Base-by-base conservation (phyloP, 1,140 invertebrate species). In the Drosophila teissieri region DNA sequence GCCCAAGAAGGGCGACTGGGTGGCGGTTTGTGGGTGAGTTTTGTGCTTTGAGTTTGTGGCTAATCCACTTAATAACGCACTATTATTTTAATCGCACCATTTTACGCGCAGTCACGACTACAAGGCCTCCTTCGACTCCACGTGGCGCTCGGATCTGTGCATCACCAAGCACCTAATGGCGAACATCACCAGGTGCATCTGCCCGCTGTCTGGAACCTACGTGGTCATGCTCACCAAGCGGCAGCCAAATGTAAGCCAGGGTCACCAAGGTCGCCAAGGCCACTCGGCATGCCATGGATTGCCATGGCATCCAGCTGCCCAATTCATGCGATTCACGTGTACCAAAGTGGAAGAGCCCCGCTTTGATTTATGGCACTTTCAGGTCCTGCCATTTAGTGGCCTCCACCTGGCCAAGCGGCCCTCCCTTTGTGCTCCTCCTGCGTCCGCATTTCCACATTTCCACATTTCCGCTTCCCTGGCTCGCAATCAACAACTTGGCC, bases 201-300 rank as follows among this genome's bases (percentile, higher is more conserved):
- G 95, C 67, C 93, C 94, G 3, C 92, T 92, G 58, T 92, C 92
- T 17, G 95, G 94, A 51, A 95, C 94, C 34, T 94, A 94, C 73
- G 94, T 94, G 6, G 92, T 94, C 15, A 93, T 95, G 70, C 80
- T 94, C 19, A 94, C 94, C 15, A 93, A 94, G 40, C 93, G 92
- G 27, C 92, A 93, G 22, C 90, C 91, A n/a, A 93, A 93, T 85
- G 94, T 94, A 92, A 93, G 92, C 93, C 69, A 44, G 45, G 45
- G 40, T 52, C 24, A 6, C 22, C 63, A 69, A 69, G 64, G 63
- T 69, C 64, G 61, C 54, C 61, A 75, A 75, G 73, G 73, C 49
- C 73, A 42, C 31, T 58, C 4, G 46, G 5, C 7, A 3, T 15
- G 27, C 15, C 10, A 8, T 7, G 42, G 17, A 39, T 61, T 42